Conservation (phyloP, 2,888 invertebrate species). For the Rotaria socialis region DNA sequence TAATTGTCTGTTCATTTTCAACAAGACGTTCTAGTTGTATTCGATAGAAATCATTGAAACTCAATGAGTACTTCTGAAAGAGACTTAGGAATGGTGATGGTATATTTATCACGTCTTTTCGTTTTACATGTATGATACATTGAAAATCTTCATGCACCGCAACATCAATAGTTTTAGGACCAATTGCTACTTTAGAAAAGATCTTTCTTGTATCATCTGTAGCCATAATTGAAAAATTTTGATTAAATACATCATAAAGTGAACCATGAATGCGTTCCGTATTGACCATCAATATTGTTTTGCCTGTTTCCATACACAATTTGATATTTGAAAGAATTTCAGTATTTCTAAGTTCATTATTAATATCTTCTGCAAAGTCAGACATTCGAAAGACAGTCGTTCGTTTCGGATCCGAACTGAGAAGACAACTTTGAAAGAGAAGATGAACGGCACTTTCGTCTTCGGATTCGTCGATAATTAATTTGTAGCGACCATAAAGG, state of each 20-base stretch:
- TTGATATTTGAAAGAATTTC: neutral
- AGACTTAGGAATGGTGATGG: neutral
- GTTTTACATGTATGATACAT: neutral
- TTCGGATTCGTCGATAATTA: neutral
- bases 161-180: neutral
- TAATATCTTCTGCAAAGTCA: neutral
- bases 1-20: neutral
- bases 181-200: neutral
- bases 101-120: neutral
- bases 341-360: neutral
- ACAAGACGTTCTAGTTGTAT: neutral
- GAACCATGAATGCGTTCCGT: constrained; percentile 14
- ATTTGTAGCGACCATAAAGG: neutral
- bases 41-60: neutral
- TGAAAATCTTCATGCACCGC: too few relatives aligned
- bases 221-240: constrained; percentile 17
- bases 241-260: constrained; percentile 17
- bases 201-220: constrained; percentile 10
- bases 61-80: constrained; percentile 14
- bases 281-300: constrained; percentile 10
- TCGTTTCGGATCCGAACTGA: neutral
- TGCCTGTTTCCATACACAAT: constrained; percentile 17
- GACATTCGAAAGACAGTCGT: neutral
- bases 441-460: neutral
- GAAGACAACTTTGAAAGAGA: neutral